phyloP scores from a whole-genome alignment of 2,797 vertebrate genomes.

The Crypturellus tataupa region DNA sequence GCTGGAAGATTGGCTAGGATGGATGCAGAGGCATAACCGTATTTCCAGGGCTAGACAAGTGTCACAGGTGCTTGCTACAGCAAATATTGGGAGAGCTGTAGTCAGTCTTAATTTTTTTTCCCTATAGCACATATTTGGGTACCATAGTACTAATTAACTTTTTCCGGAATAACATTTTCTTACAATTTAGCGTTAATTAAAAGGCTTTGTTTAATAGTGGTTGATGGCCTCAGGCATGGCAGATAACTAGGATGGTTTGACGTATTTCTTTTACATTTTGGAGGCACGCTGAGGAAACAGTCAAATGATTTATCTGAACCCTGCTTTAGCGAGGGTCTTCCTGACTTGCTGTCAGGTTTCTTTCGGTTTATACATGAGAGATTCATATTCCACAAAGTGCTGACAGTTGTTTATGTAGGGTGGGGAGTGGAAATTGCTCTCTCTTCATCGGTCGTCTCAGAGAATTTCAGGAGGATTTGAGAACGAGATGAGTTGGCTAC shows the following conservation, averaged over 20 bases:
- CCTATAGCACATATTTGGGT: neutral
- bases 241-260: neutral
- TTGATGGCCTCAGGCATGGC: neutral
- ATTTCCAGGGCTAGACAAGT: neutral
- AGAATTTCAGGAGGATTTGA: neutral
- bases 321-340: neutral
- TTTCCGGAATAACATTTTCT: neutral
- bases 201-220: neutral
- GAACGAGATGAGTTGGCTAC: neutral
- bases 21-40: neutral
- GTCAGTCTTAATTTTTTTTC: neutral
- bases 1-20: neutral
- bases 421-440: neutral
- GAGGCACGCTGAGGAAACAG: neutral
- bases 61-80: neutral
- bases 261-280: neutral
- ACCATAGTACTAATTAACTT: neutral
- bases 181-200: neutral
- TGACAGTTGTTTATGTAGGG: neutral
- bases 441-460: neutral
- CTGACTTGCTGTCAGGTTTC: conserved; percentile 10
- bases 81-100: neutral
- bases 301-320: neutral
- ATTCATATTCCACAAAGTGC: neutral
- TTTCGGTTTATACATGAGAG: neutral